A percentile compares a stretch with the other conserved stretches of the same genome.
phyloP scores from a whole-genome alignment of 2,888 invertebrate species.

The Hemicrepidius hirtus region DNA sequence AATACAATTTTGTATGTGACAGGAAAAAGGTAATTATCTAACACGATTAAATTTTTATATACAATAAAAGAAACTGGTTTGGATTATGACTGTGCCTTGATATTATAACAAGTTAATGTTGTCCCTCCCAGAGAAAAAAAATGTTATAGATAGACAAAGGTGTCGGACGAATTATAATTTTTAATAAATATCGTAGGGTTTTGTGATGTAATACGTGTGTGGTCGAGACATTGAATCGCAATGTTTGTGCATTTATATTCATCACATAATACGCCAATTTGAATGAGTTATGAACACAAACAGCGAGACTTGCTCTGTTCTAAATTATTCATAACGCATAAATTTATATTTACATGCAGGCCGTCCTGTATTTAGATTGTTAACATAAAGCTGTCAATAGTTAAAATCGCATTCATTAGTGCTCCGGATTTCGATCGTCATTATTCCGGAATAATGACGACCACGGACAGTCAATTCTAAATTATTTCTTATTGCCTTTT shows the following conservation, averaged over 20 bases:
- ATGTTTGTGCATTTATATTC: slow-evolving; percentile 60
- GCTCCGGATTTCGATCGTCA: slow-evolving; percentile 45
- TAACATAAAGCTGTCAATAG: slow-evolving; percentile 69
- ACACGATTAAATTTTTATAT: no score
- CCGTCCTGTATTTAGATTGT: slow-evolving; percentile 67
- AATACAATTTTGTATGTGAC: no score
- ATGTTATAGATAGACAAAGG: background rate
- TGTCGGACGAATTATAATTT: background rate
- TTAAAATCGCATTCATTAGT: slow-evolving; percentile 69
- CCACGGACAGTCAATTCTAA: slow-evolving; percentile 34
- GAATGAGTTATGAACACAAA: slow-evolving; percentile 67
- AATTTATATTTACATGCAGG: slow-evolving; percentile 67
- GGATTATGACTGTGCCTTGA: no score
- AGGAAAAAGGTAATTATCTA: no score
- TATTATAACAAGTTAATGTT: no score
- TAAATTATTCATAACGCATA: slow-evolving; percentile 70
- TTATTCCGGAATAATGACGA: slow-evolving; percentile 49
- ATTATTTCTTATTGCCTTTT: slow-evolving; percentile 43
- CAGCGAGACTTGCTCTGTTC: slow-evolving; percentile 64
- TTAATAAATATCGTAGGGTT: slow-evolving; percentile 37
- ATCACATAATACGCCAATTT: slow-evolving; percentile 68
- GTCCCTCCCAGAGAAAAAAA: background rate
- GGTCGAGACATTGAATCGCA: slow-evolving; percentile 63
- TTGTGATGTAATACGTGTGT: slow-evolving; percentile 60
- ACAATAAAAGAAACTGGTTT: no score